Evolutionary conservation across 2,113 vertebrate genomes (phyloP).

Genomic region (Fregata magnificens): DNA sequence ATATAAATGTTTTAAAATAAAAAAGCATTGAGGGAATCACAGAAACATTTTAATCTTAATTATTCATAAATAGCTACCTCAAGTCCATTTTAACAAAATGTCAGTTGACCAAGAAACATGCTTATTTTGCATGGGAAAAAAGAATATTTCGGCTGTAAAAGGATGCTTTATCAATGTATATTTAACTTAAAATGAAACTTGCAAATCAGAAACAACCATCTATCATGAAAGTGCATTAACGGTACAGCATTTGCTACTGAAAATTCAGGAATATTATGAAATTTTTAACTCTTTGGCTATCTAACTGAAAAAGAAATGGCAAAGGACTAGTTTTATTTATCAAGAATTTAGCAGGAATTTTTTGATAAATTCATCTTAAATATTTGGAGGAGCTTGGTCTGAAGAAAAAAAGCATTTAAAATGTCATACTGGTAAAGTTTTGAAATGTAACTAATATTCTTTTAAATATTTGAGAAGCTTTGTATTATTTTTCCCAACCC

Average conservation of each 20-base stretch:
- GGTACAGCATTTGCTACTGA: conserved; percentile 18
- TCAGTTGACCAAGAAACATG: conserved; percentile 83
- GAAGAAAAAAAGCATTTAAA: not conserved
- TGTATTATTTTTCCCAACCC: not conserved
- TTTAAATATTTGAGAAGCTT: conserved; percentile 39
- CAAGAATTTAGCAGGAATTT: conserved; percentile 19
- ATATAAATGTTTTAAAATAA: conserved; percentile 87
- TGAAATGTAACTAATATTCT: conserved; percentile 14
- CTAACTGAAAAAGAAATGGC: conserved; percentile 9
- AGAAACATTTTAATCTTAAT: conserved; percentile 88
- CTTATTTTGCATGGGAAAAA: conserved; percentile 69
- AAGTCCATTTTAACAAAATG: conserved; percentile 76
- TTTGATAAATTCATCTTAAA: conserved; percentile 49
- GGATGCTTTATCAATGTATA: conserved; percentile 59
- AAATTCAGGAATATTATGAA: conserved; percentile 56
- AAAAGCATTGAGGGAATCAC: conserved; percentile 76
- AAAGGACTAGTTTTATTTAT: not conserved
- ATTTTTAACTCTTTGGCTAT: conserved; percentile 51
- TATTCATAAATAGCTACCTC: conserved; percentile 83
- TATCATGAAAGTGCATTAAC: conserved; percentile 57
- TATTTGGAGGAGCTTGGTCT: not conserved
- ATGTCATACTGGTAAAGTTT: not conserved
- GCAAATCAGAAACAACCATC: conserved; percentile 56
- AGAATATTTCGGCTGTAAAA: conserved; percentile 25
- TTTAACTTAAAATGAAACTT: conserved; percentile 73